Evolutionary conservation across 1,140 invertebrate genomes (phyloP), one percentile per base, ranked within the genome.

Genomic region (Trachymyrmex cornetzi): DNA sequence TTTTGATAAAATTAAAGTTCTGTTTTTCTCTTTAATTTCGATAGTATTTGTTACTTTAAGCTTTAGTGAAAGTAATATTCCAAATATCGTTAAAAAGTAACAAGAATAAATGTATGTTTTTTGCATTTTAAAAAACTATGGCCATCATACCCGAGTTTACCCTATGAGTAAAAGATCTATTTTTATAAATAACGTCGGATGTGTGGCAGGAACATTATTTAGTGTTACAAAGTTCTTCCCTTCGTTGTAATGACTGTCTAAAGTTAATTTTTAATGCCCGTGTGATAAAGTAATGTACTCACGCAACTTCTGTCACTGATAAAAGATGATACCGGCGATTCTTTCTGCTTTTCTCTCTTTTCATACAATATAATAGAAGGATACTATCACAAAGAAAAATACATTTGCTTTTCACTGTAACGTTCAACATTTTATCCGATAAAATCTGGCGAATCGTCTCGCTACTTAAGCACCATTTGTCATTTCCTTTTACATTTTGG

Each of bases 91-190:
- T n/a, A n/a, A n/a, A n/a, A n/a, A n/a, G n/a, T n/a, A n/a, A n/a
- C n/a, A n/a, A n/a, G n/a, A n/a, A n/a, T n/a, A n/a, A n/a, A n/a
- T n/a, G n/a, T n/a, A n/a, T n/a, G n/a, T n/a, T n/a, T n/a, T n/a
- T n/a, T n/a, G n/a, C n/a, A n/a, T n/a, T n/a, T n/a, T n/a, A n/a
- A n/a, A n/a, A n/a, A n/a, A n/a, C n/a, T n/a, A n/a, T n/a, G n/a
- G n/a, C n/a, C n/a, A n/a, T n/a, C n/a, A n/a, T n/a, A n/a, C n/a
- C n/a, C n/a, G n/a, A n/a, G n/a, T n/a, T n/a, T n/a, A n/a, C n/a
- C n/a, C n/a, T n/a, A 48, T 16, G 24, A 72, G 19, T 12, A n/a
- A 50, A 24, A 63, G 61, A 84, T 84, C 80, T 84, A 57, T 61
- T 75, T 81, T 81, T 34, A n/a, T n/a, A 30, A 12, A 38, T 22